Conservation (phyloP, 2,113 vertebrate species). For the Scomber japonicus region DNA sequence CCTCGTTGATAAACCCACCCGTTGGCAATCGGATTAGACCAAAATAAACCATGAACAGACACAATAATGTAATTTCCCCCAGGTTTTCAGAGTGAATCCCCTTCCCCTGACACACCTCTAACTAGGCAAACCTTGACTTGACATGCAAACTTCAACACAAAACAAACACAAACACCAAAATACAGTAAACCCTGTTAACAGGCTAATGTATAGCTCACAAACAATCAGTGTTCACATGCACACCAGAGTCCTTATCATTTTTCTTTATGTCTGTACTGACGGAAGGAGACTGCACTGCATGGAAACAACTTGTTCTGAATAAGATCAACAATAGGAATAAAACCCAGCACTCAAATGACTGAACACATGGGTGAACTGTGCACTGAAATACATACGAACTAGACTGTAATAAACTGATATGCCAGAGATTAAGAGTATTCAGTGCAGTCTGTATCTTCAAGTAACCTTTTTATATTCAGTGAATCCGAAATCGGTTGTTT, state of each 20-base stretch:
- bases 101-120: not conserved
- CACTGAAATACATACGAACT: too few relatives aligned
- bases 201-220: conserved; percentile 4
- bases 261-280: not conserved
- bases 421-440: not conserved
- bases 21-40: not conserved
- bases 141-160: conserved; percentile 45
- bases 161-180: conserved; percentile 19
- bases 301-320: conserved; percentile 1
- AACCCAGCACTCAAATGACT: not conserved
- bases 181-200: not conserved
- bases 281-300: not conserved
- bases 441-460: not conserved
- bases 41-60: not conserved
- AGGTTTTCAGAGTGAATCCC: not conserved
- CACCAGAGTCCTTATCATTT: not conserved
- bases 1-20: conserved; percentile 34
- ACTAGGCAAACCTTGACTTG: not conserved
- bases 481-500: not conserved
- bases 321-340: conserved; percentile 8
- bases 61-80: not conserved
- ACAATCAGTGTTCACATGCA: conserved; percentile 43
- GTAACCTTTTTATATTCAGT: not conserved
- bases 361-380: too few relatives aligned
- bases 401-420: not conserved